A percentile compares a stretch with the other conserved stretches of the same genome.
Conservation (phyloP, 2,797 vertebrate genomes). For the Rhinichthys osculus region DNA sequence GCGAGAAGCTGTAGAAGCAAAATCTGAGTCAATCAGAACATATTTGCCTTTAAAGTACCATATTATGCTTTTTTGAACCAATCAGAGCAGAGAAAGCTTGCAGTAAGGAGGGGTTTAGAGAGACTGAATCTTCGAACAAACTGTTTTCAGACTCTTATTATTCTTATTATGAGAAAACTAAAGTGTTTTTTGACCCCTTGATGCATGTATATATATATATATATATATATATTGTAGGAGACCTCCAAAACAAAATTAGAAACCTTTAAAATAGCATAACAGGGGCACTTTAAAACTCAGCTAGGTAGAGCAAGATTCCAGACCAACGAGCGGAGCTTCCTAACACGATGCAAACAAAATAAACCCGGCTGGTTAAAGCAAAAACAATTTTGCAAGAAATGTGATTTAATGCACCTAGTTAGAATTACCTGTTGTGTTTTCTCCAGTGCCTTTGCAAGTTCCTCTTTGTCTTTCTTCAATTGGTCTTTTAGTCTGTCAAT, state of each 20-base stretch:
- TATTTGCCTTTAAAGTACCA: neutral
- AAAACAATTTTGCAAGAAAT: too few relatives aligned
- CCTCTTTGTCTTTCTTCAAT: slow-evolving; percentile 75
- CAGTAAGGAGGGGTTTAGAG: neutral
- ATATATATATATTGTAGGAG: neutral
- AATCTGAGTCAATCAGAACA: neutral
- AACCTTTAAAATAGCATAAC: neutral
- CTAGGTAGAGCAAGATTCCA: neutral
- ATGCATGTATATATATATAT: neutral
- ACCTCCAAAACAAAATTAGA: neutral
- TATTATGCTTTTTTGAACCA: neutral
- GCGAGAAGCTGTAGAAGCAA: neutral
- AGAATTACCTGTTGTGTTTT: slow-evolving; percentile 79
- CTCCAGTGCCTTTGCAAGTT: slow-evolving; percentile 76
- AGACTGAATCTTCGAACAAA: neutral
- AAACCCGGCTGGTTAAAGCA: neutral
- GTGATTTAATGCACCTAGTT: neutral
- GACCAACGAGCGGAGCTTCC: neutral
- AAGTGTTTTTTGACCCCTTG: too few relatives aligned
- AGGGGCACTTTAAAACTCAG: neutral
- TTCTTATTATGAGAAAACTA: too few relatives aligned
- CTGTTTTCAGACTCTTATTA: neutral
- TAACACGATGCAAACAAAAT: neutral
- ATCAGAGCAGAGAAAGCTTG: too few relatives aligned
- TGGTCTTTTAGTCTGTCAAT: slow-evolving; percentile 78